Base-by-base conservation (phyloP, 2,888 invertebrate species). In the Chloroclystis v-ata region DNA sequence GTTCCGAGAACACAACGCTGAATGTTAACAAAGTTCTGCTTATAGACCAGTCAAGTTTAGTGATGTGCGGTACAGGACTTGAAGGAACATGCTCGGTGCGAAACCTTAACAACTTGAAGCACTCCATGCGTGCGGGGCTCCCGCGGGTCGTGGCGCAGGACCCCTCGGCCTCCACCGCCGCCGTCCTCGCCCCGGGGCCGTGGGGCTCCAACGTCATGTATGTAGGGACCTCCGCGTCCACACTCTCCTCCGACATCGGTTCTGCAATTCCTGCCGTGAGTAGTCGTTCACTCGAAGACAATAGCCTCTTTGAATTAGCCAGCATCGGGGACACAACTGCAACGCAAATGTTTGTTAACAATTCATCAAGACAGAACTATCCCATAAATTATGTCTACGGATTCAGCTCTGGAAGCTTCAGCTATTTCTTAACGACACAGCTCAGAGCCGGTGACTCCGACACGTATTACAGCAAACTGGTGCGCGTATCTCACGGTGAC, bases 311-410 rank as follows among this genome's bases (percentile, higher is more conserved):
- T 77, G 93, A 94, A 80, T 95, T 98, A 68, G 97, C 97, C 49
- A 93, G 95, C 72, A 93, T 94, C 28, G 96, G n/a, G n/a, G n/a
- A n/a, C n/a, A 96, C 95, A 37, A 97, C 95, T 39, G 97, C 95
- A 47, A 97, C 97, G 16, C 90, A 95, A 70, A 96, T n/a, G n/a
- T n/a, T 95, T 80, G 95, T 98, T 60, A 97, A 97, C 85, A 94
- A 95, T 26, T 89, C 96, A 69, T 95, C 96, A 30, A 91, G 97
- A 43, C 96, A 97, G 82, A 91, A 95, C 32, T 98, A 97, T 88
- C 95, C 95, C 46, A 97, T 99, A 66, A 95, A 95, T 70, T 99
- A 99, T 82, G 94, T 99, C 28, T 96, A 97, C 82, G 99, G 98
- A 35, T 99, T 99, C 82, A 94, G 95, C 72, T 97, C 97, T 25